Evolutionary conservation across 2,113 vertebrate species (phyloP).

Genomic region (Plecotus auritus): DNA sequence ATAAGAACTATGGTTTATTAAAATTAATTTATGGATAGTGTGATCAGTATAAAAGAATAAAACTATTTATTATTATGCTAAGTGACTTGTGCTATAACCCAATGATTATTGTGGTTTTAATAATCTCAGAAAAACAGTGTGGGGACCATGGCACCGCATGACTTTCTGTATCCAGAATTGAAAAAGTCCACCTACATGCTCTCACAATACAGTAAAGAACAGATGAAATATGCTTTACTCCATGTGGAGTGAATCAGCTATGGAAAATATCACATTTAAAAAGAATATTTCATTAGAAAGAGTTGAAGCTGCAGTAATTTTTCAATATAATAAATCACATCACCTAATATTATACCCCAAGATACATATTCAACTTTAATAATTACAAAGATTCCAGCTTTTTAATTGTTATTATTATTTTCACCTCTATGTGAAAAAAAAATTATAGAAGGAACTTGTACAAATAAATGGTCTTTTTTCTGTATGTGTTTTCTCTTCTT

Average conservation of each 20-base stretch:
- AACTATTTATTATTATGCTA: neutral
- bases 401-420: slow-evolving; percentile 51
- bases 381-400: slow-evolving; percentile 43
- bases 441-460: slow-evolving; percentile 31
- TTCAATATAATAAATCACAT: slow-evolving; percentile 1
- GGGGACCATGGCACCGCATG: neutral
- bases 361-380: slow-evolving; percentile 16
- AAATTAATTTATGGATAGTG: neutral
- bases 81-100: slow-evolving; percentile 25
- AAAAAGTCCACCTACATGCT: neutral
- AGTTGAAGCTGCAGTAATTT: neutral
- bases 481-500: neutral
- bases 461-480: neutral
- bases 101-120: slow-evolving; percentile 36
- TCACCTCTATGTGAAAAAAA: neutral
- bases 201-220: slow-evolving; percentile 27
- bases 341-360: neutral
- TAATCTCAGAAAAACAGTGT: neutral
- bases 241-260: neutral
- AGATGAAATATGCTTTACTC: neutral
- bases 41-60: neutral
- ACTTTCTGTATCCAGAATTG: neutral
- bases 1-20: neutral
- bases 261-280: neutral
- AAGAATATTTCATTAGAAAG: slow-evolving; percentile 29